Evolutionary conservation across 2,888 invertebrate genomes (phyloP), one percentile per base, ranked within the genome.

Genomic region (Artemia sinica): DNA sequence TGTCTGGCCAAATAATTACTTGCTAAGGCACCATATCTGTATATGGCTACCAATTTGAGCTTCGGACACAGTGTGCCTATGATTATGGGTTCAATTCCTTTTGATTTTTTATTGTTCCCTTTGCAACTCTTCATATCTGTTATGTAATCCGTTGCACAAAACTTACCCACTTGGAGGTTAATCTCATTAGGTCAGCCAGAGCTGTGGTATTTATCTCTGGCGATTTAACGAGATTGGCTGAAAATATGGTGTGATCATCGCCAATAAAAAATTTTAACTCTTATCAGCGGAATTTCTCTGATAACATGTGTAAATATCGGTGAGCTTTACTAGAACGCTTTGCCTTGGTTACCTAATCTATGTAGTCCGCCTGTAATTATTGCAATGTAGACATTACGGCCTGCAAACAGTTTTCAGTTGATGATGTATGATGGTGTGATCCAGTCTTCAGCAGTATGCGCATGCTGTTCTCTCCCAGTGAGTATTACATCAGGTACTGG

Each of bases 401-500:
- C 41, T 41, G 41, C 41, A 41, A 41, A 41, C 41, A 41, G 41
- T 41, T 41, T 41, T 41, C 41, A 41, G 41, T 41, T 28, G 50
- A 70, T n/a, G 10, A 49, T 71, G 12, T 66, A 14, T 9, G 48
- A 18, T 66, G n/a, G 11, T 49, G 28, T 9, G 14, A 66, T 41
- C 49, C 49, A 66, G 48, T 66, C 49, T 11, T 66, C 49, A 66
- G 49, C 41, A 41, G 41, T 41, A 41, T 41, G 41, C 50, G 67
- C 51, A 51, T 51, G 51, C 51, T 41, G 67, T 48, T 67, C 50
- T 51, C 67, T 67, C 51, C 50, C 82, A 83, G 83, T 90, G 94
- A 94, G 94, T 94, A 94, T 94, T 94, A 91, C 91, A 91, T 93
- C 92, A 94, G 93, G 94, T 94, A 94, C 93, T 93, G 93, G 92